Evolutionary conservation across 1,140 invertebrate species (phyloP).

Genomic region (Lethocerus indicus): DNA sequence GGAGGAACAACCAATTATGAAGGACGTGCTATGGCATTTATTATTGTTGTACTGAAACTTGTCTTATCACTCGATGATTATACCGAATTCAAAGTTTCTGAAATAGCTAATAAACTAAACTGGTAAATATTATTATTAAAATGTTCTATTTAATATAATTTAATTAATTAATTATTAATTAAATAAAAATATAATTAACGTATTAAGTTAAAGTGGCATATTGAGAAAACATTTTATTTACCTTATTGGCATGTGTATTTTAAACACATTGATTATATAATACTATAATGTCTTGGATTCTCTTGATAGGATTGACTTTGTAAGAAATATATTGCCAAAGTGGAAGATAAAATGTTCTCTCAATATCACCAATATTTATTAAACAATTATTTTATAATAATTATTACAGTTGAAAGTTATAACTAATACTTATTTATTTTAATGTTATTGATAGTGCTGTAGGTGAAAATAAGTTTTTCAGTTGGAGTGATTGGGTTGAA

Average conservation of each 20-base stretch:
- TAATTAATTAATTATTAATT: not conserved
- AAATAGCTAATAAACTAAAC: not conserved
- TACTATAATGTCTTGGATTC: not conserved
- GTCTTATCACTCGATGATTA: constrained; percentile 24
- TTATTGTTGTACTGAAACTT: constrained; percentile 16
- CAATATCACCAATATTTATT: not conserved
- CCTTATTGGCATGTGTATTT: not conserved
- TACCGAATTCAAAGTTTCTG: constrained; percentile 17
- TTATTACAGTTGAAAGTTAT: not conserved
- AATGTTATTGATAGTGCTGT: not conserved
- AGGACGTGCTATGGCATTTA: constrained; percentile 1
- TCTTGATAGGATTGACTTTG: not conserved
- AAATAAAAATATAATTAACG: not conserved
- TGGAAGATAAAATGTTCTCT: not conserved
- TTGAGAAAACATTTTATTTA: not conserved
- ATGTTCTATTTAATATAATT: not conserved
- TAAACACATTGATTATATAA: not conserved
- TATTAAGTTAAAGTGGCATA: not conserved
- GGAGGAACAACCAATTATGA: not conserved
- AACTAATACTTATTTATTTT: not conserved
- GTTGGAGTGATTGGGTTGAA: constrained; percentile 39
- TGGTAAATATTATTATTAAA: not conserved
- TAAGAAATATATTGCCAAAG: not conserved
- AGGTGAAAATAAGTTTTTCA: constrained; percentile 31
- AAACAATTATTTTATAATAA: not conserved